These are phyloP conservation scores for Dolichotis patagonum DNA, from an alignment of 2,113 vertebrate species.

Conservation along the genomic window DNA sequence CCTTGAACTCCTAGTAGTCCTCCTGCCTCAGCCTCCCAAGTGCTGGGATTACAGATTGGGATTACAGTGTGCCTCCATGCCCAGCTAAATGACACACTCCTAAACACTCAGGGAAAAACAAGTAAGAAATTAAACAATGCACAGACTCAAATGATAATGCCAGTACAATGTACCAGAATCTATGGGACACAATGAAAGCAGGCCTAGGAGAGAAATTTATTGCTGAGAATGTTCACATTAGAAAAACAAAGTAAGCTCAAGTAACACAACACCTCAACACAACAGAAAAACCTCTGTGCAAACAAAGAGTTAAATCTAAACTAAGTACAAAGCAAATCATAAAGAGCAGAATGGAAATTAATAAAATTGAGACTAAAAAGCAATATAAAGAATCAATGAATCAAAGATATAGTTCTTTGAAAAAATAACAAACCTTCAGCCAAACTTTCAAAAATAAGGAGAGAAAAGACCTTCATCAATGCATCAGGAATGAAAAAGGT, in stretches of 20 bases:
- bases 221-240: background rate
- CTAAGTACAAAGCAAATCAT: background rate
- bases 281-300: background rate
- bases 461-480: background rate
- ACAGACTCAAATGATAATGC: background rate
- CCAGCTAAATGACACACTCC: background rate
- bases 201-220: background rate
- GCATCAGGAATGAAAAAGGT: background rate
- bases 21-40: background rate
- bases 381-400: background rate
- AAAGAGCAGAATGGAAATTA: background rate
- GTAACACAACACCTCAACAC: background rate
- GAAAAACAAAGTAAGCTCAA: background rate
- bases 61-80: background rate
- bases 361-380: background rate
- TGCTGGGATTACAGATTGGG: background rate
- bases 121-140: background rate
- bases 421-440: background rate
- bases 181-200: background rate
- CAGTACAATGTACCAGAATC: background rate
- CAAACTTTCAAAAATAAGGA: background rate
- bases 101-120: background rate
- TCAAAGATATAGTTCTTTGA: background rate
- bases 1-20: background rate
- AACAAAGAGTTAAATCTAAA: background rate